A percentile compares a stretch with the other conserved stretches of the same genome.
These are phyloP conservation scores for Porites rus DNA, from an alignment of 92 coral and sea anemone species.

Conservation along the genomic window DNA sequence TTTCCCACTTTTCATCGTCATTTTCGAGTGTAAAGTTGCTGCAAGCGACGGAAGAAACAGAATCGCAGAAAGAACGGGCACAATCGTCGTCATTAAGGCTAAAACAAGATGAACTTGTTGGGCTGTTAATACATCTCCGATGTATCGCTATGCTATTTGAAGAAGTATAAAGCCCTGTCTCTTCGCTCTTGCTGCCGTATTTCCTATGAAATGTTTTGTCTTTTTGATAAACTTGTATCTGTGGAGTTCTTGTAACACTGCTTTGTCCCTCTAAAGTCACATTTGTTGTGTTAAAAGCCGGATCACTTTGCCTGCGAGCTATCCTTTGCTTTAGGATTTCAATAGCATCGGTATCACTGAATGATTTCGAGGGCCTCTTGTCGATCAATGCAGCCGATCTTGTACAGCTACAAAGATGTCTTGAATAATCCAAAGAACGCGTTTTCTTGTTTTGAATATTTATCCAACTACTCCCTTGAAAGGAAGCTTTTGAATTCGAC, in stretches of 20 bases:
- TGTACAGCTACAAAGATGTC: slow-evolving; percentile 8
- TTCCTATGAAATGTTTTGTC: slow-evolving; percentile 30
- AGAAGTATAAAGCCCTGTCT: background rate
- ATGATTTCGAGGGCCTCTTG: slow-evolving; percentile 28
- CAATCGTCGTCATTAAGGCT: background rate
- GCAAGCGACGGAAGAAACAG: slow-evolving; percentile 38
- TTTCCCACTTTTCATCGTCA: background rate
- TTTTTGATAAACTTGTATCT: background rate
- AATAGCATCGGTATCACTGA: slow-evolving; percentile 36
- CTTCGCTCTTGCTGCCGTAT: slow-evolving; percentile 6
- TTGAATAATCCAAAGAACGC: slow-evolving; percentile 36
- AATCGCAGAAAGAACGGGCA: slow-evolving; percentile 29
- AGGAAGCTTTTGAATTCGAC: background rate
- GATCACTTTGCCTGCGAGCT: background rate
- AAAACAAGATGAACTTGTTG: background rate
- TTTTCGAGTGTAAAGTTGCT: slow-evolving; percentile 11
- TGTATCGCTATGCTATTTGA: background rate
- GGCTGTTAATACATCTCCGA: background rate
- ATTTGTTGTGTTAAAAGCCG: background rate
- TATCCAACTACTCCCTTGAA: background rate
- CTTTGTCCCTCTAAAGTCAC: slow-evolving; percentile 3
- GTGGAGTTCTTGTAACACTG: background rate
- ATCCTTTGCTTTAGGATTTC: background rate
- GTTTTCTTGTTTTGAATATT: background rate
- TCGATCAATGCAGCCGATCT: background rate